These are phyloP conservation scores for Aromia moschata DNA, from an alignment of 2,888 invertebrate species.

Conservation along the genomic window DNA sequence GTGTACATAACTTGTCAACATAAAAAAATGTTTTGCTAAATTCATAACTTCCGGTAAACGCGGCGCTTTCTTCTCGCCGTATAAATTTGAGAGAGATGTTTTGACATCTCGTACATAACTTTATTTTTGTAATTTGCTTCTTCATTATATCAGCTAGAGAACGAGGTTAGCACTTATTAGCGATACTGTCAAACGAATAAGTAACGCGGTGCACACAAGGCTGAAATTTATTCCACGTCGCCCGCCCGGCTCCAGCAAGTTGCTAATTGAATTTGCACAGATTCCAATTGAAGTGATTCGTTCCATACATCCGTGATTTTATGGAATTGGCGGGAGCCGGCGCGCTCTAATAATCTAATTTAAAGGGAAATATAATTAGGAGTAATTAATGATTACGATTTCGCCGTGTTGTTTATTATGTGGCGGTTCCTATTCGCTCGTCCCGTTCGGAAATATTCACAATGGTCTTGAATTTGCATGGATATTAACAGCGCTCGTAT, in stretches of 20 bases:
- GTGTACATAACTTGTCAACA: no score
- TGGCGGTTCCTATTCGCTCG: constrained; percentile 14
- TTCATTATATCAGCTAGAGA: no score
- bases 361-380: constrained; percentile 31
- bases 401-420: constrained; percentile 11
- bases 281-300: constrained; percentile 42
- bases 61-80: no score
- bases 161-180: no score
- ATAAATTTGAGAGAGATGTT: no score
- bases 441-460: constrained; percentile 13
- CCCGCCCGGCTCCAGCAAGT: constrained; percentile 28
- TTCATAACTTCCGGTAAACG: no score
- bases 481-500: neutral
- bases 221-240: no score
- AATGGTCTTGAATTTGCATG: neutral
- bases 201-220: no score
- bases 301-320: constrained; percentile 35
- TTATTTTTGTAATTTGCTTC: no score
- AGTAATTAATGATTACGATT: constrained; percentile 26
- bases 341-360: constrained; percentile 37
- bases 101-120: no score
- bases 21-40: no score
- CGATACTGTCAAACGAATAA: no score
- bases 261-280: constrained; percentile 42
- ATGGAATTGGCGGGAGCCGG: constrained; percentile 33